Conservation (phyloP, 2,113 vertebrate genomes). For the Limanda limanda region DNA sequence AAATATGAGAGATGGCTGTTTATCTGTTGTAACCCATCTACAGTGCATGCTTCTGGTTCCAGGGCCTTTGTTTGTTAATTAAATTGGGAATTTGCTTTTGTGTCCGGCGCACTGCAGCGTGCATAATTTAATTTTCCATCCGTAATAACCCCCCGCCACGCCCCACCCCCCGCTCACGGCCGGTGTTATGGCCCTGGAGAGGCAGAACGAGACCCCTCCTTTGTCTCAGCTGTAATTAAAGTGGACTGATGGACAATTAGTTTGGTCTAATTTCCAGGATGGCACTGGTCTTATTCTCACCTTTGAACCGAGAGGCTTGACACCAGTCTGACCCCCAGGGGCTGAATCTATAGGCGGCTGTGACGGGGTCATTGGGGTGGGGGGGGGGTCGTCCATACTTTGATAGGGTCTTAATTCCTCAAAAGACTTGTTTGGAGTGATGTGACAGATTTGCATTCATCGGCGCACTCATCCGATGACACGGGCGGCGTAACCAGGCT, state of each 20-base stretch:
- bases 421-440: conserved; percentile 42
- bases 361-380: conserved; percentile 28
- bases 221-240: conserved; percentile 74
- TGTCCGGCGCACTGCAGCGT: conserved; percentile 73
- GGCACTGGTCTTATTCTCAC: conserved; percentile 68
- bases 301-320: conserved; percentile 69
- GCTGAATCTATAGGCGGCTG: conserved; percentile 25
- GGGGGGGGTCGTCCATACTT: conserved; percentile 45
- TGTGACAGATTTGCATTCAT: conserved; percentile 48
- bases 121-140: conserved; percentile 78
- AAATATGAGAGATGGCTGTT: not conserved
- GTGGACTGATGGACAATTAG: conserved; percentile 81
- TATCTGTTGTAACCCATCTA: conserved; percentile 8
- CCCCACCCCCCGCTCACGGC: conserved; percentile 45
- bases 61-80: conserved; percentile 71
- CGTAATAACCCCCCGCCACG: conserved; percentile 39
- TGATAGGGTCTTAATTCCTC: conserved; percentile 34
- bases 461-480: conserved; percentile 21
- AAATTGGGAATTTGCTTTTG: conserved; percentile 77
- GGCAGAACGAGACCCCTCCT: conserved; percentile 47
- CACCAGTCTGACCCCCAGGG: conserved; percentile 42
- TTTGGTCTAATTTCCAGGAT: conserved; percentile 77
- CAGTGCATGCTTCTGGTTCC: conserved; percentile 45
- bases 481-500: not conserved
- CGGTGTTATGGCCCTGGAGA: conserved; percentile 67